phyloP scores from a whole-genome alignment of 2,888 invertebrate species.

The Hydropsyche betteni region DNA sequence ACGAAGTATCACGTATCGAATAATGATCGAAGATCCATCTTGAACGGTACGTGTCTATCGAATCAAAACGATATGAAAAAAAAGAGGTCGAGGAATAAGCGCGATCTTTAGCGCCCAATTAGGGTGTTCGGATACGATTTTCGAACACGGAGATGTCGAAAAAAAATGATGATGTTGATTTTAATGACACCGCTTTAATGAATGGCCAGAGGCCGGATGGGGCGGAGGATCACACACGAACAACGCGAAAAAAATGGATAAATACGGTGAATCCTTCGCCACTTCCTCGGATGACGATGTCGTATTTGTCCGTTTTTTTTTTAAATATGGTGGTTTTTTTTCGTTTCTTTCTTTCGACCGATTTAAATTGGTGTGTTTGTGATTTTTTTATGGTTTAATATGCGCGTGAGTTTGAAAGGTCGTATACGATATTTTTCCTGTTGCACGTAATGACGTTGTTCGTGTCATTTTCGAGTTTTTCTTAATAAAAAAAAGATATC shows the following conservation, averaged over 20 bases:
- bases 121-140: conserved; percentile 19
- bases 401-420: too few relatives aligned
- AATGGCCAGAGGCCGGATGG: conserved; percentile 42
- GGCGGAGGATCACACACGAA: conserved; percentile 42
- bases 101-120: conserved; percentile 39
- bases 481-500: too few relatives aligned
- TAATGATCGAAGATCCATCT: background rate
- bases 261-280: conserved; percentile 25
- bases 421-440: too few relatives aligned
- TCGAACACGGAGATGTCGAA: background rate
- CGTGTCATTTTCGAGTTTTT: too few relatives aligned
- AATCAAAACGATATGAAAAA: background rate
- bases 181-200: conserved; percentile 45
- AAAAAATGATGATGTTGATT: conserved; percentile 27
- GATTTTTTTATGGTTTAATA: too few relatives aligned
- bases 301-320: too few relatives aligned
- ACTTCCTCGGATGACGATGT: conserved; percentile 29
- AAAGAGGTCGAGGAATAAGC: conserved; percentile 28
- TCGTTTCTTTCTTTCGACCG: background rate
- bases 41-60: background rate
- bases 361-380: too few relatives aligned
- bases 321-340: background rate
- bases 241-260: conserved; percentile 8
- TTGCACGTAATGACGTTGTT: too few relatives aligned
- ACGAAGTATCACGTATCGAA: background rate